Evolutionary conservation across 2,113 vertebrate genomes (phyloP).

Genomic region (Misgurnus anguillicaudatus): DNA sequence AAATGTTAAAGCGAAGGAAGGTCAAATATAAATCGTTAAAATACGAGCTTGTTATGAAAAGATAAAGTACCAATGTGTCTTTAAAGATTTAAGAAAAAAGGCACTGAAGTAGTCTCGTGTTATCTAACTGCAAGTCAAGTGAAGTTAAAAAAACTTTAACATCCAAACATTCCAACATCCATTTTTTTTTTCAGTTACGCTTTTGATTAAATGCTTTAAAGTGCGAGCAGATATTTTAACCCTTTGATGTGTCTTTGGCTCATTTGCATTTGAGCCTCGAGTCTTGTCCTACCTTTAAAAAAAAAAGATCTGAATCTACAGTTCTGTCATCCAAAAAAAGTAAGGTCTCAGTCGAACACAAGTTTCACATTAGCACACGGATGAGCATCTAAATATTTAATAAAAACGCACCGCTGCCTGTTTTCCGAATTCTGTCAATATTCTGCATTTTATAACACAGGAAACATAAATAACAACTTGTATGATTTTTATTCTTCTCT

Average conservation of each 20-base stretch:
- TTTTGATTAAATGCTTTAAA: slow-evolving; percentile 62
- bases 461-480: slow-evolving; percentile 11
- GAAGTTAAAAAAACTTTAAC: slow-evolving; percentile 27
- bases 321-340: slow-evolving; percentile 27
- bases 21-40: neutral
- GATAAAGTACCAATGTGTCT: neutral
- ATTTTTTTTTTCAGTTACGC: neutral
- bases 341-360: slow-evolving; percentile 54
- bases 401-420: slow-evolving; percentile 1
- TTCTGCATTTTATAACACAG: neutral
- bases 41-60: slow-evolving; percentile 1
- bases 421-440: slow-evolving; percentile 32
- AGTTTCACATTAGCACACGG: slow-evolving; percentile 57
- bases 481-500: neutral
- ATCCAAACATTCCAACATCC: slow-evolving; percentile 1
- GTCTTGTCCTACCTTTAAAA: neutral
- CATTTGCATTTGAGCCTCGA: slow-evolving; percentile 32
- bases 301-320: slow-evolving; percentile 61
- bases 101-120: neutral
- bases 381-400: slow-evolving; percentile 58
- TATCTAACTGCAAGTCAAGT: neutral
- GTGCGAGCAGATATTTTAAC: slow-evolving; percentile 46
- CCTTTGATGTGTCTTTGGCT: slow-evolving; percentile 21
- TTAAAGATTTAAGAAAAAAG: slow-evolving; percentile 8
- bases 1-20: neutral